Evolutionary conservation across 1,140 invertebrate genomes (phyloP).

Genomic region (Drosophila pectinifera): DNA sequence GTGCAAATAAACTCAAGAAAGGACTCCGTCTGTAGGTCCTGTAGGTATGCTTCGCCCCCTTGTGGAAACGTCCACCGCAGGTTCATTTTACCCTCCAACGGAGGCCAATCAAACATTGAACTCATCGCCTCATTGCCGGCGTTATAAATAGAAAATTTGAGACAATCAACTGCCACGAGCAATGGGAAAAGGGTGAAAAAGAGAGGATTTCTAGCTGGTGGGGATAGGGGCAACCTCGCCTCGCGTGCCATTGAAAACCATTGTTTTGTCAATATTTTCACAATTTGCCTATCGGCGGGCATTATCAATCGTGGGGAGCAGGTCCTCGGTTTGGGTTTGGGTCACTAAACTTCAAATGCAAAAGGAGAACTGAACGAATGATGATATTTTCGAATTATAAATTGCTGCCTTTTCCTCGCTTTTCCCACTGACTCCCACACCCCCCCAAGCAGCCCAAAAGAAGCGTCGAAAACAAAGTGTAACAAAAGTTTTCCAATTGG

Average conservation of each 20-base stretch:
- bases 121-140: slow-evolving; percentile 47
- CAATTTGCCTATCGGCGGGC: slow-evolving; percentile 70
- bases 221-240: slow-evolving; percentile 4
- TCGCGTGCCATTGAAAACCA: slow-evolving; percentile 71
- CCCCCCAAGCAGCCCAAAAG: background rate
- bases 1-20: slow-evolving; percentile 6
- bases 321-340: slow-evolving; percentile 14
- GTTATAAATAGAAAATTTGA: slow-evolving; percentile 60
- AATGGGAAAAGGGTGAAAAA: slow-evolving; percentile 31
- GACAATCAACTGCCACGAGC: slow-evolving; percentile 49
- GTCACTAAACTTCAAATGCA: slow-evolving; percentile 49
- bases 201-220: background rate
- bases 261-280: slow-evolving; percentile 83
- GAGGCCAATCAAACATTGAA: slow-evolving; percentile 63
- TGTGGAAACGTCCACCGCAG: slow-evolving; percentile 9
- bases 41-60: slow-evolving; percentile 9
- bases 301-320: slow-evolving; percentile 49
- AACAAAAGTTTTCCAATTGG: slow-evolving; percentile 81
- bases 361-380: slow-evolving; percentile 43
- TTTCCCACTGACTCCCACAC: background rate
- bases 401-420: slow-evolving; percentile 27
- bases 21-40: too few relatives aligned
- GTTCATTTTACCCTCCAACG: slow-evolving; percentile 46
- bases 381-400: slow-evolving; percentile 56
- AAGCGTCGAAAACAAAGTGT: slow-evolving; percentile 52